Percentiles rank a stretch among this genome's conserved stretches.
phyloP scores from a whole-genome alignment of 2,113 vertebrate genomes.

The Stigmatopora argus region DNA sequence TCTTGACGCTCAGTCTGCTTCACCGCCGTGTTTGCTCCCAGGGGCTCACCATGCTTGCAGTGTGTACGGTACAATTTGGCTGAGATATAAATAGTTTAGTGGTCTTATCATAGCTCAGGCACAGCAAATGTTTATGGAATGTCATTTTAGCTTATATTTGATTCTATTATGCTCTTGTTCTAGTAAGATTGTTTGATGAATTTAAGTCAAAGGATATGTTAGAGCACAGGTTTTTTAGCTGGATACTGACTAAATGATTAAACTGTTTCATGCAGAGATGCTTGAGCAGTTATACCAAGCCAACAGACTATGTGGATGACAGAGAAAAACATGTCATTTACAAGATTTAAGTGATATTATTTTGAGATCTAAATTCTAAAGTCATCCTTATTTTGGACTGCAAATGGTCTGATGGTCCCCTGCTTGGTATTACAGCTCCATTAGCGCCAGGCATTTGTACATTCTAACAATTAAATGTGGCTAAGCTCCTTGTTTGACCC shows the following conservation, averaged over 20 bases:
- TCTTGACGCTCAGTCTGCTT: constrained; percentile 14
- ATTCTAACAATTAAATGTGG: constrained; percentile 37
- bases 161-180: background rate
- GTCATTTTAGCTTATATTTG: background rate
- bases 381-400: constrained; percentile 18
- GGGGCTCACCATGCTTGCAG: constrained; percentile 21
- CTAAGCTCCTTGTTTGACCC: constrained; percentile 23
- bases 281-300: too few relatives aligned
- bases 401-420: constrained; percentile 29
- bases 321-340: too few relatives aligned
- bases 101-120: constrained; percentile 24
- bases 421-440: constrained; percentile 35
- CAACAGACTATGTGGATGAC: too few relatives aligned
- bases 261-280: too few relatives aligned
- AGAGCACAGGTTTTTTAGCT: too few relatives aligned
- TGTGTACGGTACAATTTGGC: constrained; percentile 31
- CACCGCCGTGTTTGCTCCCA: constrained; percentile 13
- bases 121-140: constrained; percentile 26
- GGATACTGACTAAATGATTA: too few relatives aligned
- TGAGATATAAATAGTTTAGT: constrained; percentile 49
- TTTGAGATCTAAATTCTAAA: too few relatives aligned
- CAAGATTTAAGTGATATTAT: too few relatives aligned
- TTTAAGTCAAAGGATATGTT: too few relatives aligned
- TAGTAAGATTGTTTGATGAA: too few relatives aligned
- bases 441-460: constrained; percentile 34